These are phyloP conservation scores for Bambusicola thoracicus DNA, from an alignment of 2,113 vertebrate species.

Conservation along the genomic window DNA sequence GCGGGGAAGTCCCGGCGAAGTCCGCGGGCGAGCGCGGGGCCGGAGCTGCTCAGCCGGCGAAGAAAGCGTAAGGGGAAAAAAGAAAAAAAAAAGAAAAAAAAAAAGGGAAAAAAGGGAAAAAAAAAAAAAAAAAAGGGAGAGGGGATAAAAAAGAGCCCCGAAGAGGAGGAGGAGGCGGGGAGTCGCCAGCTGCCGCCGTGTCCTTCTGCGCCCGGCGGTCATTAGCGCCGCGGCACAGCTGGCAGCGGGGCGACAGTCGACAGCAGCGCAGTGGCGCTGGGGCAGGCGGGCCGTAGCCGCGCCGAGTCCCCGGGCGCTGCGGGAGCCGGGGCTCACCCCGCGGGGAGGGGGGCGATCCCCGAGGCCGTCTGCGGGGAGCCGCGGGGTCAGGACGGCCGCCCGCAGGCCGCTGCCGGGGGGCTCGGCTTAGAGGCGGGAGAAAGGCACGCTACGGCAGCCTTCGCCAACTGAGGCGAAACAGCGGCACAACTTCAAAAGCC, in stretches of 20 bases:
- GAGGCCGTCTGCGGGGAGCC: too few relatives aligned
- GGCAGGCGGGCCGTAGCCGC: too few relatives aligned
- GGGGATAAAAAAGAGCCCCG: too few relatives aligned
- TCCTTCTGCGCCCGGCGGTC: conserved; percentile 78
- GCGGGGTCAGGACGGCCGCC: not conserved
- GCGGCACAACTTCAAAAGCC: conserved; percentile 63
- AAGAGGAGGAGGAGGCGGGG: not conserved
- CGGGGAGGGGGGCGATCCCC: not conserved
- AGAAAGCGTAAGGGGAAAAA: too few relatives aligned
- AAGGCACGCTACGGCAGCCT: not conserved
- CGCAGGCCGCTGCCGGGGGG: not conserved
- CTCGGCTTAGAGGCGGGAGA: conserved; percentile 30
- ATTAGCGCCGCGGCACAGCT: conserved; percentile 81
- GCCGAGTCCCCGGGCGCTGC: too few relatives aligned
- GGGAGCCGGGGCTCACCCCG: not conserved
- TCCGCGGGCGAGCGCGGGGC: too few relatives aligned
- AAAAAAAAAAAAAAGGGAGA: too few relatives aligned
- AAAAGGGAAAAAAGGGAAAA: too few relatives aligned
- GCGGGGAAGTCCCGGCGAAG: too few relatives aligned
- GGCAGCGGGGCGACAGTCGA: conserved; percentile 53
- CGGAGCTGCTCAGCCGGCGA: too few relatives aligned
- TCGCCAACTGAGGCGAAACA: conserved; percentile 64
- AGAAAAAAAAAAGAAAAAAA: too few relatives aligned
- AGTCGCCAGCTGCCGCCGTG: conserved; percentile 78
- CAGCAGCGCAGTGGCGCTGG: too few relatives aligned